Evolutionary conservation across 2,113 vertebrate species (phyloP).

Genomic region (Dinomys branickii): DNA sequence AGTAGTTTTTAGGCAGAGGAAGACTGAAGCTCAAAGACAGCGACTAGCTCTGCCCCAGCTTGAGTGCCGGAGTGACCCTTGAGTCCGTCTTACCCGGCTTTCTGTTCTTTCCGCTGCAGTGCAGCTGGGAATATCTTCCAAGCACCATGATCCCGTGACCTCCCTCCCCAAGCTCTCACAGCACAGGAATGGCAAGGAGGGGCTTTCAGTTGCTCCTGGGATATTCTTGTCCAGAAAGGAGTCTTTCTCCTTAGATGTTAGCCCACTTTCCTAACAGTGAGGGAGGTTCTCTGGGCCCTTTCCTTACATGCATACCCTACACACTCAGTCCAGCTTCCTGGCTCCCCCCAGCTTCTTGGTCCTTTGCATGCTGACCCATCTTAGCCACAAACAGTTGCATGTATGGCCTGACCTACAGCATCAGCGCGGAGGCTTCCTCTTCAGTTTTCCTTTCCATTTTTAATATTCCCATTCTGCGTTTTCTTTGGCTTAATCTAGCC

Average conservation of each 20-base stretch:
- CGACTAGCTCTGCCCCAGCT: background rate
- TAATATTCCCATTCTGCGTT: conserved; percentile 56
- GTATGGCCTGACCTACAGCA: conserved; percentile 15
- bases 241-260: background rate
- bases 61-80: background rate
- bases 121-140: background rate
- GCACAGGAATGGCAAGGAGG: background rate
- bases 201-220: background rate
- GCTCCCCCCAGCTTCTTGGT: background rate
- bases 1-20: background rate
- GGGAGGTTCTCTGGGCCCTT: background rate
- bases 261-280: background rate
- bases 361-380: background rate
- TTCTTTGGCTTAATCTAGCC: conserved; percentile 55
- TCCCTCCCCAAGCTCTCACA: background rate
- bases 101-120: background rate
- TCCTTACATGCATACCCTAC: background rate
- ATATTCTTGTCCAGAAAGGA: background rate
- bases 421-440: conserved; percentile 55
- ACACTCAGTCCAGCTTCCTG: background rate
- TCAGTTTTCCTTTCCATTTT: conserved; percentile 70
- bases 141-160: background rate
- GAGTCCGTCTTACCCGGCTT: background rate
- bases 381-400: conserved; percentile 56
- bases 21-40: background rate